Evolutionary conservation across 2,113 vertebrate genomes (phyloP), one percentile per base, ranked within the genome.

Genomic region (Scalopus aquaticus): DNA sequence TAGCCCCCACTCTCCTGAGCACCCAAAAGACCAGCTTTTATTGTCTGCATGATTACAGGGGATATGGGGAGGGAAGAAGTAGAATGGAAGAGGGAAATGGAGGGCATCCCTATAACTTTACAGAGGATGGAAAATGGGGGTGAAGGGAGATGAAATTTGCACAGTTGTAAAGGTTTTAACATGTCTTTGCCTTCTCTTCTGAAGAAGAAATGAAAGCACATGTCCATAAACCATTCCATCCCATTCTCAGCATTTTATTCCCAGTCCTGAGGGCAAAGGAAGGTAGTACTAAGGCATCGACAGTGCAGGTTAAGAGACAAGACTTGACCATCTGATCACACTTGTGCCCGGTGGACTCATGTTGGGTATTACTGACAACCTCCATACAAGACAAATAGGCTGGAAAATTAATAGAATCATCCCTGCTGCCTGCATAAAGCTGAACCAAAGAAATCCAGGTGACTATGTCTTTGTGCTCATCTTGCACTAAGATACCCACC

Each of bases 151-250:
- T 5, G 54, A 90, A 35, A 28, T 60, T n/a, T 67, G 49, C 74
- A 78, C 37, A 13, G 35, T 39, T 79, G 28, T 49, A 93, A 85
- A 89, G 77, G 42, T 88, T 85, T 79, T 86, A 62, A 37, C 80
- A 51, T 74, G 11, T 62, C 84, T 93, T 81, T 51, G 42, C 86
- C 79, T 89, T 95, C 80, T 13, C 26, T 91, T 85, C 67, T 69
- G 77, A 95, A 95, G 79, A 54, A 95, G 79, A 60, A 95, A 96
- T 80, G 91, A 90, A 96, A 88, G 67, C 72, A 37, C 28, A 1
- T 30, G 69, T 93, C 77, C 85, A n/a, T 77, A 78, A 96, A 80
- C 49, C 94, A 76, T 72, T 87, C 90, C 84, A 84, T 35, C 83
- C 76, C 65, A 58, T 58, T 73, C 65, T 84, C 46, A 54, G 54